These are phyloP conservation scores for Ammodytes dubius DNA, from an alignment of 2,113 vertebrate genomes.

Conservation along the genomic window DNA sequence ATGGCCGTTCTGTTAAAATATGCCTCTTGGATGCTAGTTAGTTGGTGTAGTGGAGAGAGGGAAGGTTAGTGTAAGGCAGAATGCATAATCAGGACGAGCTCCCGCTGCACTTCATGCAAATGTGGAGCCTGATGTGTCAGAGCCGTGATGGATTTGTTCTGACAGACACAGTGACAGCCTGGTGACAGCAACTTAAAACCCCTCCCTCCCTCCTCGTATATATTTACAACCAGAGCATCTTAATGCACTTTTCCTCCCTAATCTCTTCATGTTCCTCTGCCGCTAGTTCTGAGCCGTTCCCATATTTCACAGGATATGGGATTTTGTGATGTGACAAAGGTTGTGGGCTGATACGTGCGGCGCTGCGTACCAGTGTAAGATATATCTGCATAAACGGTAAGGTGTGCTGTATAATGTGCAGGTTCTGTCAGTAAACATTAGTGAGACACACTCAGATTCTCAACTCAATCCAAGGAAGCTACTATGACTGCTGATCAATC, in stretches of 20 bases:
- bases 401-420: constrained; percentile 30
- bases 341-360: constrained; percentile 52
- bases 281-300: constrained; percentile 61
- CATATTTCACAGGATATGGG: constrained; percentile 65
- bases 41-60: constrained; percentile 57
- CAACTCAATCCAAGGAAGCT: background rate
- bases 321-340: constrained; percentile 69
- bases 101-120: constrained; percentile 83
- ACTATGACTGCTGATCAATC: constrained; percentile 6
- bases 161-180: constrained; percentile 84
- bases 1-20: constrained; percentile 56
- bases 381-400: constrained; percentile 52
- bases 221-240: constrained; percentile 74
- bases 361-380: constrained; percentile 12
- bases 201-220: constrained; percentile 64
- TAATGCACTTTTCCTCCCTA: constrained; percentile 68
- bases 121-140: constrained; percentile 78
- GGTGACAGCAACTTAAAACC: constrained; percentile 83
- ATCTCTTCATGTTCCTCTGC: constrained; percentile 59
- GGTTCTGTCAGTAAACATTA: constrained; percentile 31
- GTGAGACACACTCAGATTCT: constrained; percentile 8
- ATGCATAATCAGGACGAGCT: constrained; percentile 76
- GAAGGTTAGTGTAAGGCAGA: constrained; percentile 74
- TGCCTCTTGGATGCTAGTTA: constrained; percentile 70
- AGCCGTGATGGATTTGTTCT: constrained; percentile 84